Evolutionary conservation across 2,113 vertebrate genomes (phyloP), one percentile per base, ranked within the genome.

Genomic region (Pandion haliaetus): DNA sequence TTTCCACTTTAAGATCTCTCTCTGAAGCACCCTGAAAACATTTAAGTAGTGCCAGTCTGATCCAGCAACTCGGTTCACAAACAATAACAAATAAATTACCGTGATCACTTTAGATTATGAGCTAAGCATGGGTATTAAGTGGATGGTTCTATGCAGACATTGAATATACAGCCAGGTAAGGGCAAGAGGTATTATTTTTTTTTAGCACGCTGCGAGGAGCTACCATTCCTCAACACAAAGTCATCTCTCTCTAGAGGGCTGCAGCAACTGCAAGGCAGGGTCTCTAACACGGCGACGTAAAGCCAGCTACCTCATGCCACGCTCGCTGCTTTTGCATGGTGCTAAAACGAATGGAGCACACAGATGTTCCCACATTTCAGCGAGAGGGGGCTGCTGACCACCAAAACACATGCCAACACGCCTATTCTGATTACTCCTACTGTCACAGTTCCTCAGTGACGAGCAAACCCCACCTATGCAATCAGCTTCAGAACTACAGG

Each of bases 251-350:
- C 42, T 28, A 16, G 6, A 17, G 4, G 10, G 17, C 52, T 70
- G 50, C 14, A 44, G 28, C 6, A 36, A 18, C 18, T 42, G 23
- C 49, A 42, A 15, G 20, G 42, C 38, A 31, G 28, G 2, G 8
- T 8, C 19, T 34, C 21, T 13, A 19, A 20, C 12, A 26, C 1
- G 5, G 4, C 1, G 24, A 42, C 2, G 32, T 55, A 47, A 29
- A 47, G 34, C 42, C 40, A 38, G 13, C 12, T 20, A 5, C 8
- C 34, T 76, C 50, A 6, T 5, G 29, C 20, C 52, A 32, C 0
- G 5, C 8, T 29, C 9, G 3, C 24, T 1, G 1, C 10, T 49
- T 34, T 4, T 9, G 3, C 20, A 4, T 0, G 5, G 28, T 10
- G 6, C 8, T 24, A 16, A 77, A 79, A 8, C 28, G 38, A 34